Percentiles rank a stretch among this genome's conserved stretches.
Conservation (phyloP, 2,797 vertebrate genomes). For the Buphagus erythrorhynchus region DNA sequence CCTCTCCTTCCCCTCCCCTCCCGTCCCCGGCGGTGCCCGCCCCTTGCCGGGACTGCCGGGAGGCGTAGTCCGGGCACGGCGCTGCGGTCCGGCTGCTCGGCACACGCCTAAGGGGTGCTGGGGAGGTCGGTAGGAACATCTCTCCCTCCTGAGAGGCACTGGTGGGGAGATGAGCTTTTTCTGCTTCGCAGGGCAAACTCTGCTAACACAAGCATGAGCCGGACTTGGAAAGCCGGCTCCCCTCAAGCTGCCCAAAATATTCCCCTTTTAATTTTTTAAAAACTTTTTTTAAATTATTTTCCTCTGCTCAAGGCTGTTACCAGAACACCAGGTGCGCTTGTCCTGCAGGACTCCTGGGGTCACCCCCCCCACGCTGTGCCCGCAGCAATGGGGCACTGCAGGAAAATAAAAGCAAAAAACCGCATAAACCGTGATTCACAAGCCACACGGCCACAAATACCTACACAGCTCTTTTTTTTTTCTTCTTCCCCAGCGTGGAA, state of each 20-base stretch:
- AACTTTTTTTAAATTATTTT: not conserved
- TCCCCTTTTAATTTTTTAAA: fast-evolving
- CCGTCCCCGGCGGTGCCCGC: not conserved
- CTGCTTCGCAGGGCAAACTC: not conserved
- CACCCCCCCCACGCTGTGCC: fast-evolving
- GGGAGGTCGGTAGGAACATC: fast-evolving
- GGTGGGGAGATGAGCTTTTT: fast-evolving
- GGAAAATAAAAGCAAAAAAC: not conserved
- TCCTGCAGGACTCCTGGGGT: not conserved
- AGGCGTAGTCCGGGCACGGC: not conserved
- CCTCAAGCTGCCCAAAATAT: too few relatives aligned
- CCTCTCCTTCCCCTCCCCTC: too few relatives aligned
- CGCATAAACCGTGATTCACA: not conserved
- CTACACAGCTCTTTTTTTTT: not conserved
- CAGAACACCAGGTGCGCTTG: not conserved
- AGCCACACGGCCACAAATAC: not conserved
- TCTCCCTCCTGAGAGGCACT: fast-evolving
- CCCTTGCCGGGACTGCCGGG: not conserved
- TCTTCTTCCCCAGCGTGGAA: not conserved
- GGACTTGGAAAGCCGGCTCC: not conserved
- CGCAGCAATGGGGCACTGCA: fast-evolving
- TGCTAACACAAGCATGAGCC: not conserved
- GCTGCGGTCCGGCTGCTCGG: fast-evolving
- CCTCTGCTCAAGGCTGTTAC: not conserved
- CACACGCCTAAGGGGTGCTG: fast-evolving